Evolutionary conservation across 2,888 invertebrate genomes (phyloP), one percentile per base, ranked within the genome.

Genomic region (Deilephila elpenor): DNA sequence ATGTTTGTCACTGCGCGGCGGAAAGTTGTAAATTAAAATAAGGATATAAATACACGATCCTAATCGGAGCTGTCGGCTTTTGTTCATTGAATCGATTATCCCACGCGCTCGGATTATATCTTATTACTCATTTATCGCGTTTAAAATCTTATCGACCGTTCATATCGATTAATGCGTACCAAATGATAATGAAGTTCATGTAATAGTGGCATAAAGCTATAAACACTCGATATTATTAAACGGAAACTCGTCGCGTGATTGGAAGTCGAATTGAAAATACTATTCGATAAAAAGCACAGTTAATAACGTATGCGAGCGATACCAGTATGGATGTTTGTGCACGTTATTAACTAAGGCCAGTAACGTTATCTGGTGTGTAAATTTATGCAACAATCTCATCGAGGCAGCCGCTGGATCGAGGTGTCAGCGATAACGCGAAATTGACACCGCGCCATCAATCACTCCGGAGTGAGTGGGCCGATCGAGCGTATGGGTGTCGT

Each of bases 361-460:
- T 75, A 74, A 76, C 75, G 78, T 77, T 78, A 82, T 79, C 78
- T 80, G 70, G 76, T 74, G 76, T 78, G 78, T 78, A 79, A 84
- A 84, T 86, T 86, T 84, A 86, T 86, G 84, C 84, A 86, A 84
- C 83, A 85, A 88, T 86, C 83, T 85, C 82, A 86, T 85, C 80
- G 82, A 76, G 75, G 77, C 80, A 80, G 82, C 81, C 82, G 79
- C 78, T 80, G 81, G 84, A 84, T 82, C 83, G 83, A 80, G 81
- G 86, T 89, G 86, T 87, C 85, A 84, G 86, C 85, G 89, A 92
- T 91, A 91, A 89, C 88, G 85, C 84, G 86, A 85, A 89, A 91
- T 90, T 88, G 92, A 93, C 92, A 91, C 87, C 85, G 80, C 80
- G 79, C 83, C 88, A 93, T 93, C 92, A 91, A 93, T 93, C 93